Conservation (phyloP, 2,113 vertebrate species). For the Terrapene triunguis region DNA sequence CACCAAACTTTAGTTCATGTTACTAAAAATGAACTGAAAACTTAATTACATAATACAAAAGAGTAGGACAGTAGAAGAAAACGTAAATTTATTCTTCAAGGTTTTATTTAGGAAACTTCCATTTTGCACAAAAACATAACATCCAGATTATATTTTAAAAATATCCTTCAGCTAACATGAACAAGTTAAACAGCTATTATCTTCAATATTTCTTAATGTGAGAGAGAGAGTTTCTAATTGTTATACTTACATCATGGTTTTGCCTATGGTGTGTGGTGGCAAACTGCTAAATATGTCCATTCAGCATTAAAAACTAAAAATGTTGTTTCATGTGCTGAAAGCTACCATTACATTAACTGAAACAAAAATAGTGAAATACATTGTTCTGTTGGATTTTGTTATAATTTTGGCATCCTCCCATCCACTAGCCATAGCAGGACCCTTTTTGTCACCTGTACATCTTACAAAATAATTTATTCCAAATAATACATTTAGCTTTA, state of each 20-base stretch:
- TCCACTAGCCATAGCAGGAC: constrained; percentile 75
- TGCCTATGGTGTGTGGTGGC: constrained; percentile 79
- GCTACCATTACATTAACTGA: constrained; percentile 63
- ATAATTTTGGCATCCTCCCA: constrained; percentile 75
- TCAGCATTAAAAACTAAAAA: constrained; percentile 68
- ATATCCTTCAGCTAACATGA: constrained; percentile 62
- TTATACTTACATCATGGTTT: constrained; percentile 70
- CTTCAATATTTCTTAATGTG: constrained; percentile 49
- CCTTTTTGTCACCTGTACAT: constrained; percentile 75
- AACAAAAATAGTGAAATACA: constrained; percentile 62
- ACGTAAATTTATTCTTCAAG: constrained; percentile 59
- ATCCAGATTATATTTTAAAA: constrained; percentile 70
- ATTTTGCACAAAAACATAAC: constrained; percentile 71
- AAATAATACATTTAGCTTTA: constrained; percentile 53
- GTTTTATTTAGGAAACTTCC: constrained; percentile 57
- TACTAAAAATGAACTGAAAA: constrained; percentile 83
- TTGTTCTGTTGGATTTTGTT: constrained; percentile 75
- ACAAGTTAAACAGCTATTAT: constrained; percentile 66
- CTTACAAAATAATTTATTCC: constrained; percentile 57
- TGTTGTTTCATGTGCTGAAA: constrained; percentile 63
- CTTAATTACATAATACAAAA: constrained; percentile 66
- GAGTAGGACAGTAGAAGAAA: constrained; percentile 69
- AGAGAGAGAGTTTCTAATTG: constrained; percentile 75
- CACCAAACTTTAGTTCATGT: constrained; percentile 90
- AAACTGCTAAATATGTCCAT: constrained; percentile 69